Conservation (phyloP, 2,113 vertebrate genomes). For the Megalops atlanticus region DNA sequence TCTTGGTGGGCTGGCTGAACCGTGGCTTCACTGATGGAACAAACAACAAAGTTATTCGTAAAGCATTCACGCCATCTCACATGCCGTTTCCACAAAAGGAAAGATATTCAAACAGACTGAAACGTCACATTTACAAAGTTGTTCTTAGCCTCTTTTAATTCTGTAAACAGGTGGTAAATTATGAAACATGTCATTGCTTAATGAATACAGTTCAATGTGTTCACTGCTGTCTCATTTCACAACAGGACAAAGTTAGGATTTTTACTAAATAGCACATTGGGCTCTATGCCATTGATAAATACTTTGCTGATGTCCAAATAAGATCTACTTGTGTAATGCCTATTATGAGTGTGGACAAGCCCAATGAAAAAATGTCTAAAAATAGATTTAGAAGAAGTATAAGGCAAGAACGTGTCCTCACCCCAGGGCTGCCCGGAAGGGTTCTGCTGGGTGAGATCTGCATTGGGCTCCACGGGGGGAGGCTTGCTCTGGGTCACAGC, state of each 20-base stretch:
- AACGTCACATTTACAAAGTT: background rate
- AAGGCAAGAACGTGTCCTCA: constrained; percentile 22
- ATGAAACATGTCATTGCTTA: background rate
- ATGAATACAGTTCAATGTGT: background rate
- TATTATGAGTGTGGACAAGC: background rate
- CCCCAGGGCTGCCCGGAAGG: constrained; percentile 46
- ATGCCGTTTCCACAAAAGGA: too few relatives aligned
- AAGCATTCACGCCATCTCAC: background rate
- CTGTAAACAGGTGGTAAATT: background rate
- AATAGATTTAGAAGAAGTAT: background rate
- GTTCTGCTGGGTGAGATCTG: constrained; percentile 32
- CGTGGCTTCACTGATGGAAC: constrained; percentile 50
- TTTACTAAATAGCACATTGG: background rate
- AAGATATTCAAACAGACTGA: too few relatives aligned
- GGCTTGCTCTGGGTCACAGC: constrained; percentile 37
- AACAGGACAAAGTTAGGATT: background rate
- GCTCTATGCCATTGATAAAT: background rate
- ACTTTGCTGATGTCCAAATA: background rate
- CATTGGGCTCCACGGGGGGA: constrained; percentile 40
- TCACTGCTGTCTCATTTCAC: background rate
- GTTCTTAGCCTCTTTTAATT: background rate
- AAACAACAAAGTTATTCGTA: background rate
- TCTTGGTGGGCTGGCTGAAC: constrained; percentile 60
- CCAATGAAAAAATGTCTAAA: background rate
- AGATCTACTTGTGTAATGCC: background rate